These are phyloP conservation scores for Sebastes taczanowskii DNA, from an alignment of 2,797 vertebrate species.

Conservation along the genomic window DNA sequence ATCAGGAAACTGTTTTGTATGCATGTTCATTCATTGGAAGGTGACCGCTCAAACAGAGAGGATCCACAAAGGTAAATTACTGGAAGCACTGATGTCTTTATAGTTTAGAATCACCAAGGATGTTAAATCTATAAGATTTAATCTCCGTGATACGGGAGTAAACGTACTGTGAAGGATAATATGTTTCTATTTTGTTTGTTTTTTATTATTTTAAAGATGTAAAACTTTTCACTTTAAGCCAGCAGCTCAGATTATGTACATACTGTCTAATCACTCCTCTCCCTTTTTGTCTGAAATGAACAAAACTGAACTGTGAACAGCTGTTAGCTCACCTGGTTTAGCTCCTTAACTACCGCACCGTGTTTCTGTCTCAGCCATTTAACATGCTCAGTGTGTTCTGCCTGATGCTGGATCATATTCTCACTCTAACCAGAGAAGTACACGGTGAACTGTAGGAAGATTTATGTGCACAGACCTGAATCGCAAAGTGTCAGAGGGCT, in stretches of 20 bases:
- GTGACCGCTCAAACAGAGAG: not conserved
- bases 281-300: not conserved
- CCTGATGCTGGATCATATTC: not conserved
- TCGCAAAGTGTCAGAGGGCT: not conserved
- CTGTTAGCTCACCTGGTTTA: not conserved
- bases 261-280: not conserved
- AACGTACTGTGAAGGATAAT: slow-evolving; percentile 18
- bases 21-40: slow-evolving; percentile 52
- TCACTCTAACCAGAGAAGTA: not conserved
- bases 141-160: not conserved
- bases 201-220: not conserved
- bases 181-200: not conserved
- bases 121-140: not conserved
- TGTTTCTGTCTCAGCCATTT: not conserved
- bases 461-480: not conserved
- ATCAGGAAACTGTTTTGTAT: slow-evolving; percentile 62
- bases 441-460: not conserved
- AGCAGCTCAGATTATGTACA: not conserved
- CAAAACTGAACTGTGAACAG: not conserved
- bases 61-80: not conserved
- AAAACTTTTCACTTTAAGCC: not conserved
- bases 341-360: not conserved
- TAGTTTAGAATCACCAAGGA: not conserved
- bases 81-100: slow-evolving; percentile 13
- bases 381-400: not conserved